phyloP scores from a whole-genome alignment of 2,888 invertebrate genomes.

The Phyllotreta striolata region DNA sequence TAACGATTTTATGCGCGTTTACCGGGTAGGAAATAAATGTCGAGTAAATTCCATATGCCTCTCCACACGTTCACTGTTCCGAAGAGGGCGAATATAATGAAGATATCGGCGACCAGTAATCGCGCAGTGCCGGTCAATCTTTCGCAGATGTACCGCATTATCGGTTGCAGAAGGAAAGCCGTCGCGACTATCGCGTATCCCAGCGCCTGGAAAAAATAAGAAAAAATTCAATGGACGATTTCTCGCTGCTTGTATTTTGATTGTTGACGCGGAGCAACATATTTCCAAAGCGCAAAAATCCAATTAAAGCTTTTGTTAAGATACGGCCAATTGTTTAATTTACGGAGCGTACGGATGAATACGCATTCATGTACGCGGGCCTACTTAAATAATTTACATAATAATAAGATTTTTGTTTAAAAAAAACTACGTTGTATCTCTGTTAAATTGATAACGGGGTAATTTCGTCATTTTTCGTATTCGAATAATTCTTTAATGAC shows the following conservation, averaged over 20 bases:
- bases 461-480: constrained; percentile 21
- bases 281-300: too few species aligned
- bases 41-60: constrained; percentile 83
- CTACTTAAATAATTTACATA: neutral
- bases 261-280: too few species aligned
- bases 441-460: constrained; percentile 10
- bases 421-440: neutral
- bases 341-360: neutral
- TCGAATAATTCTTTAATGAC: constrained; percentile 20
- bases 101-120: constrained; percentile 77
- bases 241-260: too few species aligned
- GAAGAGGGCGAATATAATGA: constrained; percentile 78
- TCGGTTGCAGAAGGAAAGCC: constrained; percentile 78
- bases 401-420: neutral
- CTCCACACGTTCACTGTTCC: constrained; percentile 91
- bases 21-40: constrained; percentile 82
- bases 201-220: constrained; percentile 65
- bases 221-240: neutral
- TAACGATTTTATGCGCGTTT: constrained; percentile 26
- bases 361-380: neutral
- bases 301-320: neutral
- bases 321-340: neutral
- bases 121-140: constrained; percentile 72
- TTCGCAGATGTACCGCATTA: constrained; percentile 75
- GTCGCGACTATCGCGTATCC: constrained; percentile 78